phyloP scores from a whole-genome alignment of 2,113 vertebrate genomes.

The Lamprologus callipterus region DNA sequence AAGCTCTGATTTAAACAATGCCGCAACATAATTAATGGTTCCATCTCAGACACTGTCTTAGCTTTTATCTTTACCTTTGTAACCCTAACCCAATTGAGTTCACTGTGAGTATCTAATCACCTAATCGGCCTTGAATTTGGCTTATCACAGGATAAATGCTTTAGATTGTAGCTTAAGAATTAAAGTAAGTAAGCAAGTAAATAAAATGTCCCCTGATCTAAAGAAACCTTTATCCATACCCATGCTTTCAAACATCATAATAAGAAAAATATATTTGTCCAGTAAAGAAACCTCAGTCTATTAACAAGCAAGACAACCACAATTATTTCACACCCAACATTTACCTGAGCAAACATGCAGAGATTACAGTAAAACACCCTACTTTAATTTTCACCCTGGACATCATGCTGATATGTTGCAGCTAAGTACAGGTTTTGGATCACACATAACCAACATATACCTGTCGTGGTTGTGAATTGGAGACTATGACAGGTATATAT shows the following conservation, averaged over 20 bases:
- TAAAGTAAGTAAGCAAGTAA: no score
- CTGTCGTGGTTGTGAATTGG: not conserved
- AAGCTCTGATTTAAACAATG: not conserved
- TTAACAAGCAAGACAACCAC: not conserved
- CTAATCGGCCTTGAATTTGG: no score
- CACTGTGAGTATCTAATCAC: not conserved
- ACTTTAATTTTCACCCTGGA: not conserved
- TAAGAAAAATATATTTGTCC: rapidly evolving
- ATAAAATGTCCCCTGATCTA: not conserved
- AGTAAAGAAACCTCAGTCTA: not conserved
- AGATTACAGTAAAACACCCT: not conserved
- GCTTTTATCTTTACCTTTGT: not conserved
- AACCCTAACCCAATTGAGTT: not conserved
- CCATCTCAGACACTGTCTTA: not conserved
- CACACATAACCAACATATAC: not conserved
- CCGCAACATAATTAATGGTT: not conserved
- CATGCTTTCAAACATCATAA: not conserved
- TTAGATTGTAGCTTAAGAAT: no score
- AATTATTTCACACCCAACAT: not conserved
- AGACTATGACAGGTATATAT: not conserved
- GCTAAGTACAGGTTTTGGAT: not conserved
- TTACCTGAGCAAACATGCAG: not conserved
- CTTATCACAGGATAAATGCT: no score
- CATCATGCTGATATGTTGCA: not conserved
- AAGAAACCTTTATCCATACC: not conserved